Conservation (phyloP, 2,888 invertebrate species). For the Thymelicus lineola region DNA sequence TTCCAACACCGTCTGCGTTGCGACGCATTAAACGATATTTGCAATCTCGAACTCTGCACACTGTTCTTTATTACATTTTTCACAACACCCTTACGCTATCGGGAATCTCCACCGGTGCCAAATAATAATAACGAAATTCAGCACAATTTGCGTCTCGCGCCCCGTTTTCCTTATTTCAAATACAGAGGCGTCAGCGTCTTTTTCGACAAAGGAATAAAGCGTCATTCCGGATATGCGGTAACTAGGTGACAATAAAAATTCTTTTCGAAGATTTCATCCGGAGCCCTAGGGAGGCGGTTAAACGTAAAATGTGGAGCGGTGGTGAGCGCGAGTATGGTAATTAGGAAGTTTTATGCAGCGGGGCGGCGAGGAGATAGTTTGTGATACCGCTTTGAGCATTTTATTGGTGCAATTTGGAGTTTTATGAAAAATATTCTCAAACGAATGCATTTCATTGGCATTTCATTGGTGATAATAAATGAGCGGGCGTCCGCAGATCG, state of each 20-base stretch:
- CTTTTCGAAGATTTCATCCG: conserved; percentile 46
- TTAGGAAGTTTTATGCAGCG: conserved; percentile 57
- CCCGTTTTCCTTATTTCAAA: conserved; percentile 43
- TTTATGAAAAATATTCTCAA: conserved; percentile 52
- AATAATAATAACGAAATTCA: conserved; percentile 73
- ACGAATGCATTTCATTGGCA: conserved; percentile 26
- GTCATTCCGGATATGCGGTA: conserved; percentile 44
- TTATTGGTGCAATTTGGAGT: conserved; percentile 42
- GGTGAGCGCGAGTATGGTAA: conserved; percentile 56
- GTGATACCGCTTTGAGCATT: conserved; percentile 39
- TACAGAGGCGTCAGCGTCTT: conserved; percentile 45
- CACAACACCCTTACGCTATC: conserved; percentile 61
- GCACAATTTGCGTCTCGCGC: conserved; percentile 67
- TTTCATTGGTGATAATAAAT: conserved; percentile 27
- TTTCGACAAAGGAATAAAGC: conserved; percentile 62
- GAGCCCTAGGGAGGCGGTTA: conserved; percentile 48
- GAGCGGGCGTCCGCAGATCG: conserved; percentile 2
- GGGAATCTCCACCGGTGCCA: conserved; percentile 64
- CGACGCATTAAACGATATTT: conserved; percentile 61
- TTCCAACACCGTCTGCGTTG: conserved; percentile 41
- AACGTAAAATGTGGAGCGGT: conserved; percentile 43
- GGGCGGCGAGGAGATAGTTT: conserved; percentile 50
- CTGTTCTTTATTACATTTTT: conserved; percentile 69
- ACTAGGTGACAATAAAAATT: conserved; percentile 52
- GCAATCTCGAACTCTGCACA: conserved; percentile 61